Evolutionary conservation across 2,113 vertebrate species (phyloP).

Genomic region (Pipa parva): DNA sequence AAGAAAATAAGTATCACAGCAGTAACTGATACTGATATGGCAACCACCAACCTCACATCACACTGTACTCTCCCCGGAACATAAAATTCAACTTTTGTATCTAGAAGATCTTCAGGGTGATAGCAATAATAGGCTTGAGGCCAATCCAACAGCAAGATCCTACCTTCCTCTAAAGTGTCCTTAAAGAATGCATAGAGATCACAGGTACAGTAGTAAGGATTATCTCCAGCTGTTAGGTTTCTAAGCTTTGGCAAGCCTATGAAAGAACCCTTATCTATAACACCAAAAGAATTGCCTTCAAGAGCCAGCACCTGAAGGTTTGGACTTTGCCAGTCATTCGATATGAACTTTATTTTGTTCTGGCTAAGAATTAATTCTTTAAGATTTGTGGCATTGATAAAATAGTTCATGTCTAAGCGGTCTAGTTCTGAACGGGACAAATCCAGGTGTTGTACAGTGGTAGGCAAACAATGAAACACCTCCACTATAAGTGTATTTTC

Average conservation of each 20-base stretch:
- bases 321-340: slow-evolving; percentile 61
- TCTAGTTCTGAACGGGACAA: slow-evolving; percentile 72
- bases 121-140: slow-evolving; percentile 72
- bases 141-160: slow-evolving; percentile 67
- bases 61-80: slow-evolving; percentile 59
- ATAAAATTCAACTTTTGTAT: slow-evolving; percentile 60
- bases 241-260: slow-evolving; percentile 59
- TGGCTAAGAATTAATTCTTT: slow-evolving; percentile 63
- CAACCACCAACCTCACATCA: slow-evolving; percentile 63
- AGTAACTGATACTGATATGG: slow-evolving; percentile 61
- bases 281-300: slow-evolving; percentile 76
- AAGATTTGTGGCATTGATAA: slow-evolving; percentile 57
- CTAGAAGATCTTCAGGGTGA: slow-evolving; percentile 63
- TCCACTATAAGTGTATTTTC: slow-evolving; percentile 56
- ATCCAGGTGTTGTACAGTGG: slow-evolving; percentile 59
- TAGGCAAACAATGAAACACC: slow-evolving; percentile 69
- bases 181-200: slow-evolving; percentile 70
- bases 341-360: slow-evolving; percentile 83
- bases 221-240: slow-evolving; percentile 67
- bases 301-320: slow-evolving; percentile 57
- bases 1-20: slow-evolving; percentile 44
- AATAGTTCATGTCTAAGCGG: slow-evolving; percentile 65
- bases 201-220: slow-evolving; percentile 80
- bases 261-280: slow-evolving; percentile 67
- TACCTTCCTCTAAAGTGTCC: slow-evolving; percentile 50